Conservation (phyloP, 2,888 invertebrate species). For the Abscondita cerata region DNA sequence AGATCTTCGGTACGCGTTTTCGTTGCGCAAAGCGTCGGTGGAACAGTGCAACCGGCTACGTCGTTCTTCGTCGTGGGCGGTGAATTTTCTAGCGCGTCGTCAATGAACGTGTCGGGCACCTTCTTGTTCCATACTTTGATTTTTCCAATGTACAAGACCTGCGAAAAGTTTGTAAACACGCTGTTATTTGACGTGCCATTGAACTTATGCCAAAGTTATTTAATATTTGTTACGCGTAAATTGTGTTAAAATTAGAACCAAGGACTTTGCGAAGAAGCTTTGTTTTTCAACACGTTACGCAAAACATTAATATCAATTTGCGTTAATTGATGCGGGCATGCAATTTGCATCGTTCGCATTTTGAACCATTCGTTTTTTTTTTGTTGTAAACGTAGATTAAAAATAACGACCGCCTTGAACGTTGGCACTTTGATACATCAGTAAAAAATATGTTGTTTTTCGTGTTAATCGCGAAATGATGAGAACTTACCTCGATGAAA, state of each 20-base stretch:
- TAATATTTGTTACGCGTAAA: no score
- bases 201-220: no score
- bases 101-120: constrained; percentile 87
- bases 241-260: no score
- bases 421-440: not conserved
- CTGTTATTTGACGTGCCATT: no score
- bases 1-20: constrained; percentile 52
- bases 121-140: constrained; percentile 87
- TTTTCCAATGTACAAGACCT: constrained; percentile 92
- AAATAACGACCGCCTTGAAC: not conserved
- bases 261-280: no score
- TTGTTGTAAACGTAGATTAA: not conserved
- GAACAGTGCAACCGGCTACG: constrained; percentile 47
- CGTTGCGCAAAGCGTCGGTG: constrained; percentile 51
- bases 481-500: constrained; percentile 82
- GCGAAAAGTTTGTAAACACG: no score
- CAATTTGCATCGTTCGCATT: no score
- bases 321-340: no score
- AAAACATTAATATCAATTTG: no score
- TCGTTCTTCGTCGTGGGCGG: constrained; percentile 77
- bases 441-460: not conserved
- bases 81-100: constrained; percentile 87
- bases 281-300: no score
- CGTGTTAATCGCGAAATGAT: no score
- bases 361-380: no score